Evolutionary conservation across 2,113 vertebrate species (phyloP), one percentile per base, ranked within the genome.

Genomic region (Herpetotheres cachinnans): DNA sequence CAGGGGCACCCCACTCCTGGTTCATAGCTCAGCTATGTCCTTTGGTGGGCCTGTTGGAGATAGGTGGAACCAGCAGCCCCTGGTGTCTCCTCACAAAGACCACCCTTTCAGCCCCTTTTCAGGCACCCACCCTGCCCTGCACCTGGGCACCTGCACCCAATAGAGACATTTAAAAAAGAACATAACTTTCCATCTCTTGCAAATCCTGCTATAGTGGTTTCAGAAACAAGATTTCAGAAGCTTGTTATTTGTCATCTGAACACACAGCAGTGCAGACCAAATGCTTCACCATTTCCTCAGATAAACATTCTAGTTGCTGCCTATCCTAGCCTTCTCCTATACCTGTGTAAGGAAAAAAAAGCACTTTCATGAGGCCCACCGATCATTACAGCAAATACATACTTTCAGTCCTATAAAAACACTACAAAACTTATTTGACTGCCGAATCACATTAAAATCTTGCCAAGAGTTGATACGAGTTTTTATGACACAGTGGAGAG

Each of bases 61-160:
- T 0, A 2, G 29, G 10, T 76, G 38, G 34, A 67, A 38, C 3
- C 0, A 0, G 30, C 20, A 50, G n/a, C 18, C 40, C n/a, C 20
- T 9, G 8, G 40, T 10, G 15, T n/a, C 18, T 36, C 55, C 16
- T 79, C 14, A 47, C 12, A 22, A 34, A 55, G 40, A 34, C 11
- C 12, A 29, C 13, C 5, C 10, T 12, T 27, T 29, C 42, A 49
- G 27, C 12, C 24, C 13, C 5, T 8, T 12, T 27, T 29, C 42
- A 49, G 27, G 10, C 29, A 27, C 40, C 8, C 12, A 16, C 25
- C 11, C 26, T 1, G 0, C 21, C n/a, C 44, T 58, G 16, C 7
- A 72, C 30, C 55, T 71, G 18, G 36, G 15, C 24, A 59, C n/a
- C 29, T 69, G 38, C 14, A 72, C 4, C 16, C 9, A 49, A 20